Evolutionary conservation across 2,888 invertebrate species (phyloP).

Genomic region (Agrypnus murinus): DNA sequence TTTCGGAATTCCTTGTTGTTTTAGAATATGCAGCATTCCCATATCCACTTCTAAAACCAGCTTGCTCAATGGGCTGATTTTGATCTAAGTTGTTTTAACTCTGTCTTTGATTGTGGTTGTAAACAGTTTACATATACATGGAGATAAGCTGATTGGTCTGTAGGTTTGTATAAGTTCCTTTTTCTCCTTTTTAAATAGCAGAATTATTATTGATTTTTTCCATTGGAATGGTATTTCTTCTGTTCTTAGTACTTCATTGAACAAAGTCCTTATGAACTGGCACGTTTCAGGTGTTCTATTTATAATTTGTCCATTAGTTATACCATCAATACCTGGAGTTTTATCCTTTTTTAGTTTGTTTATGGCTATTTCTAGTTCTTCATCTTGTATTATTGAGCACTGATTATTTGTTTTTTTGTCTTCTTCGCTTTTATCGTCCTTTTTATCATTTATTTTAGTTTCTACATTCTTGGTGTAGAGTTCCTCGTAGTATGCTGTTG

Average conservation of each 20-base stretch:
- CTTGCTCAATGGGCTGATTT: too few species aligned
- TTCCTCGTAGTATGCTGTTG: background rate
- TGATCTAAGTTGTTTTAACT: too few species aligned
- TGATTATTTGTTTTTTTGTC: too few species aligned
- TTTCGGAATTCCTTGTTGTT: slow-evolving; percentile 3
- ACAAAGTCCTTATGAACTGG: background rate
- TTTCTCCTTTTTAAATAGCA: background rate
- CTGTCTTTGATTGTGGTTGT: background rate
- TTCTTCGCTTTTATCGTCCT: too few species aligned
- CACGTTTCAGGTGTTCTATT: too few species aligned
- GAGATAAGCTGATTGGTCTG: background rate
- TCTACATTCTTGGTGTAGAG: background rate
- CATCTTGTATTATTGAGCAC: slow-evolving; percentile 1
- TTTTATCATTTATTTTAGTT: background rate
- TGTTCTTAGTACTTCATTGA: background rate
- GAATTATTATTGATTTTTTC: too few species aligned
- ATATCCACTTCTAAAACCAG: too few species aligned
- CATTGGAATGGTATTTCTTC: background rate
- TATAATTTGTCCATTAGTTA: too few species aligned
- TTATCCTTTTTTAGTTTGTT: too few species aligned
- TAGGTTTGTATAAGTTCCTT: background rate
- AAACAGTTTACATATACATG: slow-evolving; percentile 1
- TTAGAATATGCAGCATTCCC: background rate
- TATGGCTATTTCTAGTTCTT: background rate
- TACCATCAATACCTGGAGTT: too few species aligned